phyloP scores from a whole-genome alignment of 2,113 vertebrate species.

The Chloropsis hardwickii region DNA sequence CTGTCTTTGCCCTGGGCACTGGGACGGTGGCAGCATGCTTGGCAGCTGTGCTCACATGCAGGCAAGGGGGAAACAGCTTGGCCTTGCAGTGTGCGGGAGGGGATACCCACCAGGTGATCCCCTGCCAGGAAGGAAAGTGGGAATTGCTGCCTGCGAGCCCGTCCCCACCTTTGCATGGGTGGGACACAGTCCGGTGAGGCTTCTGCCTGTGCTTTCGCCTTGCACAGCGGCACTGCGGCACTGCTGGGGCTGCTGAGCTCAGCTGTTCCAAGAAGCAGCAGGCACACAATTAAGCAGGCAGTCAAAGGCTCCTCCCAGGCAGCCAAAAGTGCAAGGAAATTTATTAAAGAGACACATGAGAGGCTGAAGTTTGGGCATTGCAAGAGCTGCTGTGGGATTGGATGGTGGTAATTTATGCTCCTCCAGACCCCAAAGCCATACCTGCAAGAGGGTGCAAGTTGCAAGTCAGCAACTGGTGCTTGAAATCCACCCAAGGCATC shows the following conservation, averaged over 20 bases:
- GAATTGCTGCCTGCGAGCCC: not conserved
- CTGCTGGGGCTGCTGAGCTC: not conserved
- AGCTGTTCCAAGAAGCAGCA: not conserved
- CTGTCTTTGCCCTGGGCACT: not conserved
- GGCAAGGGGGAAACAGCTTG: not conserved
- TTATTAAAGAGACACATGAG: not conserved
- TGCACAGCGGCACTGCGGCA: not conserved
- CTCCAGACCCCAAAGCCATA: not conserved
- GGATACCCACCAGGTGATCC: not conserved
- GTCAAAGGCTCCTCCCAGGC: not conserved
- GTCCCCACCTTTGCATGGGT: not conserved
- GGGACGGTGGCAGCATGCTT: rapidly evolving
- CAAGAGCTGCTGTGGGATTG: not conserved
- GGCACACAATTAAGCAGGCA: not conserved
- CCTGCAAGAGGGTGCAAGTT: not conserved
- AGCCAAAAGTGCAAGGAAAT: not conserved
- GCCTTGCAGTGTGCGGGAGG: rapidly evolving
- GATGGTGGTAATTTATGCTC: not conserved
- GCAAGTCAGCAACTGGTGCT: not conserved
- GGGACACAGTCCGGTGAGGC: not conserved
- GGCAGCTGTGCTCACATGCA: rapidly evolving
- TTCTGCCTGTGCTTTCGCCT: not conserved
- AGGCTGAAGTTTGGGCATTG: not conserved
- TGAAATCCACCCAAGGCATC: not conserved
- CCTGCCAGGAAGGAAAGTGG: not conserved